Evolutionary conservation across 1,140 invertebrate genomes (phyloP), one percentile per base, ranked within the genome.

Genomic region (Drosophila melanica): DNA sequence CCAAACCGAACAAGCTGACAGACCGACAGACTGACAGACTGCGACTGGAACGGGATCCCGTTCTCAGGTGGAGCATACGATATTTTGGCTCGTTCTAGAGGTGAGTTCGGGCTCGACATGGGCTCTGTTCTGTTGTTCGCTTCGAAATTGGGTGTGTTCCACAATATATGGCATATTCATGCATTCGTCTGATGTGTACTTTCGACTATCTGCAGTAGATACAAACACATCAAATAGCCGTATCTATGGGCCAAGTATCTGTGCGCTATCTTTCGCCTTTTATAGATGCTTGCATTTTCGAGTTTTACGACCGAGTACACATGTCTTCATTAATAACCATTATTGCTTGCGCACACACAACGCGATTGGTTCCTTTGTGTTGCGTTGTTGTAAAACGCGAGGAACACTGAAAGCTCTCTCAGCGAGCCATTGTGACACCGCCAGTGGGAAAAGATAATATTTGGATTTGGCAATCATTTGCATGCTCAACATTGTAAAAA

Each of bases 251-350:
- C 16, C 16, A 50, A 62, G 37, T 35, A 41, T 54, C 53, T 70
- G 48, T 47, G 11, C 41, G 47, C 16, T 51, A 57, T 66, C 50
- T 66, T 37, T 37, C 42, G 37, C 55, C 41, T 68, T 73, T 70
- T 70, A 77, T 74, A 73, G 68, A 75, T 82, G 76, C 80, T 77
- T 87, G 84, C 72, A 79, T 82, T 87, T 77, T 54, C 27, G 53
- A 87, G 69, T 75, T 86, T 86, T 87, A 86, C 67, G 79, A 60
- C 50, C 42, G 59, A 66, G 70, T 87, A 86, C 81, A 86, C 81
- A 87, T 86, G 81, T 86, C 79, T 76, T 87, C 79, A 87, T 86
- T 86, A 87, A 87, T 73, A 86, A 76, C 75, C 75, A 73, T 87
- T 87, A 87, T 87, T 84, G 80, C 55, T 76, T 69, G 58, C 18